phyloP scores from a whole-genome alignment of 2,888 invertebrate genomes.

The Euspilapteryx auroguttella region DNA sequence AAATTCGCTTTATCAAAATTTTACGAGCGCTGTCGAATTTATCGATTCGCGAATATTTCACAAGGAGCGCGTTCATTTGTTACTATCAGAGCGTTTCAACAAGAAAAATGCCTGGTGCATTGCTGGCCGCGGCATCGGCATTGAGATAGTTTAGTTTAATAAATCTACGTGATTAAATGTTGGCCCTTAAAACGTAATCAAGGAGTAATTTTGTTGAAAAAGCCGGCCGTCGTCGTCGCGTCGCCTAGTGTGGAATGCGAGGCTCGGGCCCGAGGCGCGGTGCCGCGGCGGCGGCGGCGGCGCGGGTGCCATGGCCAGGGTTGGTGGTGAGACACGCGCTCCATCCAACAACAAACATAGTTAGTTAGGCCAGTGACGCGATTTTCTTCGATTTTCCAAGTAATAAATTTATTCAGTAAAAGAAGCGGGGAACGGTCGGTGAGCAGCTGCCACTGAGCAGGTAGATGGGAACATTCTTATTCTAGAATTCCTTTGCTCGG shows the following conservation, averaged over 20 bases:
- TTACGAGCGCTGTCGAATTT: neutral
- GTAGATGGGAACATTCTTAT: constrained; percentile 47
- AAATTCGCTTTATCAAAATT: constrained; percentile 1
- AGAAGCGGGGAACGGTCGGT: constrained; percentile 21
- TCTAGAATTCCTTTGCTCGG: constrained; percentile 49
- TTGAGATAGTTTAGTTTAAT: too few species aligned
- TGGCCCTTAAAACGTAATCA: constrained; percentile 12
- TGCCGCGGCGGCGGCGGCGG: constrained; percentile 15
- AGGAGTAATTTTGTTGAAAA: constrained; percentile 18
- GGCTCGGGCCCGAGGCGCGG: constrained; percentile 11
- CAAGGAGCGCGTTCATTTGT: too few species aligned
- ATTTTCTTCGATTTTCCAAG: constrained; percentile 54
- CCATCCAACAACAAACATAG: too few species aligned
- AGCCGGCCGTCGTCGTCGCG: constrained; percentile 19
- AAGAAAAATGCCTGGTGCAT: too few species aligned
- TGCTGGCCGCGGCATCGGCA: too few species aligned
- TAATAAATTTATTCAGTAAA: constrained; percentile 47
- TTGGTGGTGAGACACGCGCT: too few species aligned
- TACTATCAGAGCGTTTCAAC: too few species aligned
- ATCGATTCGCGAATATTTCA: neutral
- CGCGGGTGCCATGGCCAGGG: constrained; percentile 21
- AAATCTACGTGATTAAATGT: neutral
- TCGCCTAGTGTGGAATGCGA: constrained; percentile 28
- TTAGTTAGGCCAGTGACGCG: too few species aligned
- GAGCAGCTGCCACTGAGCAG: constrained; percentile 25